Evolutionary conservation across 2,888 invertebrate species (phyloP).

Genomic region (Epirrhoe tristata): DNA sequence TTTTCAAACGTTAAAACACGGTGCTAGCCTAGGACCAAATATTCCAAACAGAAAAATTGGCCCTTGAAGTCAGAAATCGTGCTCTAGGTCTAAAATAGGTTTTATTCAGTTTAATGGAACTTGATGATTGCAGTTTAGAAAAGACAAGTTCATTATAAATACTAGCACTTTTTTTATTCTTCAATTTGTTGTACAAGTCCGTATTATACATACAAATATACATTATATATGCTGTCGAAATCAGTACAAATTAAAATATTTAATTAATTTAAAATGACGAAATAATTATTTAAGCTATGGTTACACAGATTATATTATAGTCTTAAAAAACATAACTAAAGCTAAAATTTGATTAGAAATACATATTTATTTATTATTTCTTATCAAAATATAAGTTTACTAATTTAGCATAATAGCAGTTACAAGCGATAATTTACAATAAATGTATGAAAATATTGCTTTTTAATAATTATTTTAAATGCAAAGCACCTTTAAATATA

Average conservation of each 20-base stretch:
- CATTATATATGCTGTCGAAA: neutral
- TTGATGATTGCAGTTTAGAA: too few relatives aligned
- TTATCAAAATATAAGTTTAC: conserved; percentile 6
- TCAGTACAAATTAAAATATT: conserved; percentile 6
- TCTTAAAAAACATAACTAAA: neutral
- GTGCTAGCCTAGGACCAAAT: too few relatives aligned
- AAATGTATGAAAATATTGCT: conserved; percentile 14
- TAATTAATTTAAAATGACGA: too few relatives aligned
- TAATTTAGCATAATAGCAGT: conserved; percentile 2
- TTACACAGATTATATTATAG: neutral
- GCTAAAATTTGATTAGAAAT: conserved; percentile 1
- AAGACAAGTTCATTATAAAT: neutral
- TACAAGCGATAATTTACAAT: conserved; percentile 8
- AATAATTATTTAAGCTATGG: conserved; percentile 4
- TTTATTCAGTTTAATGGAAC: too few relatives aligned
- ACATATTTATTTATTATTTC: conserved; percentile 1
- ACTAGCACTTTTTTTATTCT: neutral
- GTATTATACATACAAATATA: neutral
- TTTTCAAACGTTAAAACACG: too few relatives aligned
- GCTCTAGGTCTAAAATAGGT: too few relatives aligned
- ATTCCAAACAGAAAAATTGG: too few relatives aligned
- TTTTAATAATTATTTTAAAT: conserved; percentile 2
- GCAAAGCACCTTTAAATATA: conserved; percentile 10
- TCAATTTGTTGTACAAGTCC: conserved; percentile 1
- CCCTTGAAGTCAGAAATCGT: too few relatives aligned